These are phyloP conservation scores for Botia kubotai DNA, from an alignment of 2,797 vertebrate species.

Conservation along the genomic window DNA sequence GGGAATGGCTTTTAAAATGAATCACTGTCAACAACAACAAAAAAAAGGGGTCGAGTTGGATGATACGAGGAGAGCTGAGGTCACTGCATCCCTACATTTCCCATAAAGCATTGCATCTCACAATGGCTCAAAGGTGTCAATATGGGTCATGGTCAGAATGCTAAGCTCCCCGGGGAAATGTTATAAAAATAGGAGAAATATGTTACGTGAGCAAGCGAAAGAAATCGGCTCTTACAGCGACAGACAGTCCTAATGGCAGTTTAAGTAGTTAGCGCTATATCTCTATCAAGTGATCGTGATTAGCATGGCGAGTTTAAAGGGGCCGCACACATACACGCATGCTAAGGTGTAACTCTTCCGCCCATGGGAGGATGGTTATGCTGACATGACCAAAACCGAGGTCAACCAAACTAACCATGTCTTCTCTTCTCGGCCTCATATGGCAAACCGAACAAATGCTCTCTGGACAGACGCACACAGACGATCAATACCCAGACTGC, in stretches of 20 bases:
- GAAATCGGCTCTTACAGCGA: slow-evolving; percentile 29
- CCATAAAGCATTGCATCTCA: slow-evolving; percentile 49
- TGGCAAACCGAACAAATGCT: slow-evolving; percentile 65
- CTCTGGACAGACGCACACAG: slow-evolving; percentile 67
- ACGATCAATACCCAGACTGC: slow-evolving; percentile 67
- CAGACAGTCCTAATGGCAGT: slow-evolving; percentile 10
- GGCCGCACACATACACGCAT: slow-evolving; percentile 8
- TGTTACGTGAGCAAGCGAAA: neutral
- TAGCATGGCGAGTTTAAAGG: slow-evolving; percentile 13
- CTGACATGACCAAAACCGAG: slow-evolving; percentile 52
- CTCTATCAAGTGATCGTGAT: slow-evolving; percentile 15
- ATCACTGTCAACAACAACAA: slow-evolving; percentile 56
- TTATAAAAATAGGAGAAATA: slow-evolving; percentile 55
- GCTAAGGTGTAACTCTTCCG: slow-evolving; percentile 50
- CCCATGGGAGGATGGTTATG: slow-evolving; percentile 44
- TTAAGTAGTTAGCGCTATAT: neutral
- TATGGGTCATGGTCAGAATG: slow-evolving; percentile 51
- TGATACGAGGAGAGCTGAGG: slow-evolving; percentile 47
- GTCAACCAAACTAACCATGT: slow-evolving; percentile 54
- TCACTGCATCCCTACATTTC: slow-evolving; percentile 47
- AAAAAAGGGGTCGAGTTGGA: slow-evolving; percentile 45
- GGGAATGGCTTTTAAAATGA: slow-evolving; percentile 58
- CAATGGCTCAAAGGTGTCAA: slow-evolving; percentile 52
- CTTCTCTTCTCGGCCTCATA: slow-evolving; percentile 46
- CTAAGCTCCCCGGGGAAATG: slow-evolving; percentile 45